Conservation (phyloP, 2,797 vertebrate species). For the Gymnocypris eckloni region DNA sequence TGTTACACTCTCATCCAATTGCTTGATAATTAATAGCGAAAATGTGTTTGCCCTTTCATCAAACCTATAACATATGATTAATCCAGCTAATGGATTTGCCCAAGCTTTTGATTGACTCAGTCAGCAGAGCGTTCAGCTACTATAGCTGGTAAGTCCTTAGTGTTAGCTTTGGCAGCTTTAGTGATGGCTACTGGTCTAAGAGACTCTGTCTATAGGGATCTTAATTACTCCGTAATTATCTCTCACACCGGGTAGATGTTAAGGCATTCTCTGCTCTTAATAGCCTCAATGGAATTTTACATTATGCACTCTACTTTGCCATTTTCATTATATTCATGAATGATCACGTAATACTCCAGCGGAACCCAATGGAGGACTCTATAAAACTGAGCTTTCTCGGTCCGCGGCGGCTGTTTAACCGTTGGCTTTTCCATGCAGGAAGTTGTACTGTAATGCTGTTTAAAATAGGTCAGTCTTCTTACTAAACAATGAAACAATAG, state of each 20-base stretch:
- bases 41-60: slow-evolving; percentile 63
- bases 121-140: slow-evolving; percentile 61
- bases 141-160: slow-evolving; percentile 46
- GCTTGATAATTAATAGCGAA: slow-evolving; percentile 58
- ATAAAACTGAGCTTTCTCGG: slow-evolving; percentile 19
- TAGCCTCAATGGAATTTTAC: slow-evolving; percentile 61
- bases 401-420: slow-evolving; percentile 54
- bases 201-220: slow-evolving; percentile 54
- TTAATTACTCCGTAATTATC: slow-evolving; percentile 64
- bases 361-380: background rate
- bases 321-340: slow-evolving; percentile 53
- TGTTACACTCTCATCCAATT: slow-evolving; percentile 58
- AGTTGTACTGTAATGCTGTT: slow-evolving; percentile 68
- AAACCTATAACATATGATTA: slow-evolving; percentile 71
- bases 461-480: slow-evolving; percentile 66
- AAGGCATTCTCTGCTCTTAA: slow-evolving; percentile 52
- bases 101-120: slow-evolving; percentile 72
- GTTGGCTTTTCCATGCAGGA: slow-evolving; percentile 69
- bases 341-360: background rate
- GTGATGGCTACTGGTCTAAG: slow-evolving; percentile 42
- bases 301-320: slow-evolving; percentile 35
- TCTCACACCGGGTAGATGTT: slow-evolving; percentile 56
- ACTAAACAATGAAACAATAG: slow-evolving; percentile 78
- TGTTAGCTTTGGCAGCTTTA: slow-evolving; percentile 46
- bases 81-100: slow-evolving; percentile 78